phyloP scores from a whole-genome alignment of 2,888 invertebrate species.

The Dynastes grantii region DNA sequence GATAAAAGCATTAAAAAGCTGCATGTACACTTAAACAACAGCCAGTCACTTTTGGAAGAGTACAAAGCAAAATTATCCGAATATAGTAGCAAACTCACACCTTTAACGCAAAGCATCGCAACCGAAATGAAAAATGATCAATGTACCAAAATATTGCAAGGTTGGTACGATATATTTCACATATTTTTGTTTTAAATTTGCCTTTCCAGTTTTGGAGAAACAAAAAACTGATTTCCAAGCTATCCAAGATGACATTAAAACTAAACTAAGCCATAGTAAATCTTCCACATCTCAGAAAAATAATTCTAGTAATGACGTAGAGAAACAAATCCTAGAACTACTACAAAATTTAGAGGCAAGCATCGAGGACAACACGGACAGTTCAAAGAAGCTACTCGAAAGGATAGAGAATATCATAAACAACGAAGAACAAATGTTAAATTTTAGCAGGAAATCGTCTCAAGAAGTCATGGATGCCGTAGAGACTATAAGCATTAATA shows the following conservation, averaged over 20 bases:
- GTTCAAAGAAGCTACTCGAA: background rate
- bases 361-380: slow-evolving; percentile 62
- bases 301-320: slow-evolving; percentile 73
- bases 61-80: slow-evolving; percentile 4
- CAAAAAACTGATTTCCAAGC: slow-evolving; percentile 64
- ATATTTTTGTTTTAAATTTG: no score
- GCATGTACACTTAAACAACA: background rate
- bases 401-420: slow-evolving; percentile 21
- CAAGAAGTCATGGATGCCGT: slow-evolving; percentile 71
- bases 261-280: slow-evolving; percentile 58
- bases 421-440: slow-evolving; percentile 38
- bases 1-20: background rate
- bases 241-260: slow-evolving; percentile 62
- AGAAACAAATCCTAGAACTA: slow-evolving; percentile 77
- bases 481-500: slow-evolving; percentile 74
- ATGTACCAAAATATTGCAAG: background rate
- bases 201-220: slow-evolving; percentile 61
- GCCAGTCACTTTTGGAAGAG: background rate
- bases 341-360: slow-evolving; percentile 72
- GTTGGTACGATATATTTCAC: background rate
- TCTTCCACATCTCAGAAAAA: slow-evolving; percentile 69
- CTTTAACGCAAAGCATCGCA: no score
- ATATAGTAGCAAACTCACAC: background rate
- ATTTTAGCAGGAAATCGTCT: slow-evolving; percentile 60
- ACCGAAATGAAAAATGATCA: background rate